Conservation (phyloP, 1,140 invertebrate species). For the Drosophila prosaltans region DNA sequence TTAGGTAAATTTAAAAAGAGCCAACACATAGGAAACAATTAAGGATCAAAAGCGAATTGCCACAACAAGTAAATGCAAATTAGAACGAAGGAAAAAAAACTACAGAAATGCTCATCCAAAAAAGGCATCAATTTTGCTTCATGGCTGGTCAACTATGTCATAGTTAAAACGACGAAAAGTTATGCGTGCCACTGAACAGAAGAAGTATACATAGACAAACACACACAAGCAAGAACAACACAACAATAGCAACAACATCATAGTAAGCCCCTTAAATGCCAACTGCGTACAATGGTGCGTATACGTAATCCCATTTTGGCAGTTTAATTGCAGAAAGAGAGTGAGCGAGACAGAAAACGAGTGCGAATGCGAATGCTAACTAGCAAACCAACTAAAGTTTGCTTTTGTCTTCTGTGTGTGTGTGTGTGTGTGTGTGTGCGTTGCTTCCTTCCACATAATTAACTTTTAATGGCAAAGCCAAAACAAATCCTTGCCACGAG, state of each 20-base stretch:
- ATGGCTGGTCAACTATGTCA: slow-evolving; percentile 14
- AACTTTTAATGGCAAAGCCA: slow-evolving; percentile 66
- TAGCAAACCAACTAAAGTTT: slow-evolving; percentile 49
- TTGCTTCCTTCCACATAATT: slow-evolving; percentile 64
- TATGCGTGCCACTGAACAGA: too few species aligned
- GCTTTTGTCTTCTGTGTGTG: slow-evolving; percentile 23
- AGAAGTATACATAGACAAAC: neutral
- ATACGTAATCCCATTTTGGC: slow-evolving; percentile 74
- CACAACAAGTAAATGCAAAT: slow-evolving; percentile 40
- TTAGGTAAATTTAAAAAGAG: slow-evolving; percentile 49
- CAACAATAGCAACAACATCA: slow-evolving; percentile 38
- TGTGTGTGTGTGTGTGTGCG: slow-evolving; percentile 14
- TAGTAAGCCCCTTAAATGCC: slow-evolving; percentile 66
- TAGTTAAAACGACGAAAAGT: neutral
- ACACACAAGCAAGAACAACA: neutral
- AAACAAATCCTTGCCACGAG: slow-evolving; percentile 43
- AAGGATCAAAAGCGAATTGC: slow-evolving; percentile 56
- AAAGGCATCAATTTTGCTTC: slow-evolving; percentile 7
- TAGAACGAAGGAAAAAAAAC: slow-evolving; percentile 48
- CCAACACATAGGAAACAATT: slow-evolving; percentile 56
- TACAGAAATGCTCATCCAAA: slow-evolving; percentile 27
- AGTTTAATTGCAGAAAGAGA: slow-evolving; percentile 57
- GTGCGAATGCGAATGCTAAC: slow-evolving; percentile 22
- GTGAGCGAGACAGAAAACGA: neutral
- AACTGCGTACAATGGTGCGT: slow-evolving; percentile 62